These are phyloP conservation scores for Hypotaenidia philippensis DNA, from an alignment of 2,797 vertebrate species.

Conservation along the genomic window DNA sequence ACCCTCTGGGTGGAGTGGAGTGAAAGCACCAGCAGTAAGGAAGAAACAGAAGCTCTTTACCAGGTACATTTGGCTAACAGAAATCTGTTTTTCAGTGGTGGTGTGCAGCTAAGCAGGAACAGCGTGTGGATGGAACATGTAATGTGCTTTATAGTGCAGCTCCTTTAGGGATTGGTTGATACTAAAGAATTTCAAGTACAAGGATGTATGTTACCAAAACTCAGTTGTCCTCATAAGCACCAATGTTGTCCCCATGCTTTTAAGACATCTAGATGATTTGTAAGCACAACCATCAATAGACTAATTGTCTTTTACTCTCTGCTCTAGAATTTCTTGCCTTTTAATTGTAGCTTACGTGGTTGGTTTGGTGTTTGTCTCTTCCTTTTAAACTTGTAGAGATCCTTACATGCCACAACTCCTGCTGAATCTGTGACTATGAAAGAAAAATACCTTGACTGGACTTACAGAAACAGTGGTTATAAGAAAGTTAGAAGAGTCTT, in stretches of 20 bases:
- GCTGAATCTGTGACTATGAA: constrained; percentile 87
- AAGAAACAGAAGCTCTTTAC: constrained; percentile 88
- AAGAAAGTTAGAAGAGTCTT: constrained; percentile 90
- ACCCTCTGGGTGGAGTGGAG: constrained; percentile 91
- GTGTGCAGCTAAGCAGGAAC: not conserved
- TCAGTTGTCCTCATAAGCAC: not conserved
- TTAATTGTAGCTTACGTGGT: not conserved
- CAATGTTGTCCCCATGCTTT: not conserved
- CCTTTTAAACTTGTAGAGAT: constrained; percentile 82
- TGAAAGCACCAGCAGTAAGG: constrained; percentile 73
- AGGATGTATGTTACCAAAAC: not conserved
- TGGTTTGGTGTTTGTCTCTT: not conserved
- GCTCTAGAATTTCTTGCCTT: not conserved
- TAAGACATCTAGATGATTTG: not conserved
- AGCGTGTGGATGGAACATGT: not conserved
- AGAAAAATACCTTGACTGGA: constrained; percentile 92
- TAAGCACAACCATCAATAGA: not conserved
- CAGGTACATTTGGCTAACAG: constrained; percentile 82
- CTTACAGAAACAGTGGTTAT: constrained; percentile 87
- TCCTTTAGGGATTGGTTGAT: not conserved
- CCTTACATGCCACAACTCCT: constrained; percentile 78
- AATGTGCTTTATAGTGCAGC: not conserved
- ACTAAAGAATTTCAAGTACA: not conserved
- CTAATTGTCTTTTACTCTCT: not conserved
- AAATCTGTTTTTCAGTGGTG: not conserved